Evolutionary conservation across 2,888 invertebrate genomes (phyloP), one percentile per base, ranked within the genome.

Genomic region (Drosophila rellima): DNA sequence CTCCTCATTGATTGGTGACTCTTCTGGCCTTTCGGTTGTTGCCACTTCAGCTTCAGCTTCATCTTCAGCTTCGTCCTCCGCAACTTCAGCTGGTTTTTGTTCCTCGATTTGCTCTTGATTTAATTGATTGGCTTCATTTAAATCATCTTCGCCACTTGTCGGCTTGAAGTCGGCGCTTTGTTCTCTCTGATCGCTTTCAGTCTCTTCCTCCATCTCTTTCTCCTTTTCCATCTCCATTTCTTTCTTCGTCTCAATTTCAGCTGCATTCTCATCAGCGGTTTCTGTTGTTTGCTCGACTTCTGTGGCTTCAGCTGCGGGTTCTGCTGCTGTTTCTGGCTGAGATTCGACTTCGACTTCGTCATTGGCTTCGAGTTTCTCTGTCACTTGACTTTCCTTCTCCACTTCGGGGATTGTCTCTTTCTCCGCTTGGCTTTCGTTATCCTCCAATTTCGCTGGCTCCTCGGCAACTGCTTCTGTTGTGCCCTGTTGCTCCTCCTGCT

Each of bases 41-140:
- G 63, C 42, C 44, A 26, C 45, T 37, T 44, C 42, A 6, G 26
- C 26, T 29, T 29, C 35, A 50, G 45, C 44, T 63, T 60, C 51
- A 23, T 5, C 0, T 6, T 23, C 23, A 26, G 23, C 26, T 23
- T 48, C 54, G 15, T 52, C 35, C 33, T 44, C 52, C 26, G 29
- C 18, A 10, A 37, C n/a, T 20, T 35, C 45, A 57, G 57, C 65
- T 66, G 57, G 66, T 55, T 62, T 50, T 47, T 60, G 62, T 45
- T 67, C 60, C 56, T 70, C 62, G 20, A 54, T 72, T 56, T 70
- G 78, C 59, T 77, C 78, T 80, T 72, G 74, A 70, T 74, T 82
- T 82, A 88, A 82, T 84, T 80, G 87, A 87, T 87, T 87, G 78
- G 72, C 82, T 84, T 80, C 87, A 88, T 87, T 88, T 82, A 86